These are phyloP conservation scores for Schizaphis graminum DNA, from an alignment of 2,888 invertebrate species.

Conservation along the genomic window DNA sequence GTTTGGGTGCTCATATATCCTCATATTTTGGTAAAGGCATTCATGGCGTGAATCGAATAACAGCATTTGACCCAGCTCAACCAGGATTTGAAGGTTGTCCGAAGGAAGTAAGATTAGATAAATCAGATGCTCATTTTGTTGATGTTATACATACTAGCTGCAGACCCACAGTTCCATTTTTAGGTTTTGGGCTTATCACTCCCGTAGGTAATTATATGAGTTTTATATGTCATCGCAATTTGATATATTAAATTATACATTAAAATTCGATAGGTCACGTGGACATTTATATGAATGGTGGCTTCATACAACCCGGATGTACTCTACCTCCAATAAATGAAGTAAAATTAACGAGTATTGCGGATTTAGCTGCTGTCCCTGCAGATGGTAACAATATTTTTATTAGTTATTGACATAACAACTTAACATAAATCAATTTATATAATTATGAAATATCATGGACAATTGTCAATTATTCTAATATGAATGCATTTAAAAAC, in stretches of 20 bases:
- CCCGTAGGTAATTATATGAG: constrained; percentile 72
- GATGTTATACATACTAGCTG: constrained; percentile 78
- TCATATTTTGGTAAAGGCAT: constrained; percentile 74
- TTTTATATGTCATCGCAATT: neutral
- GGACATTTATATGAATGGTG: constrained; percentile 81
- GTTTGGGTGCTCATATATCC: constrained; percentile 77
- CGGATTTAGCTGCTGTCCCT: constrained; percentile 69
- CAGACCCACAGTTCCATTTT: constrained; percentile 72
- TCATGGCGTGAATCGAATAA: constrained; percentile 73
- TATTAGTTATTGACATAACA: neutral
- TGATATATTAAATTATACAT: neutral
- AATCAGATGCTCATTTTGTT: constrained; percentile 75
- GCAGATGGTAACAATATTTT: constrained; percentile 68
- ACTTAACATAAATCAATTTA: neutral
- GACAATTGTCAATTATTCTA: neutral
- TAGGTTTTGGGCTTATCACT: constrained; percentile 77
- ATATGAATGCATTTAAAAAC: neutral
- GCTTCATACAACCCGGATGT: constrained; percentile 79
- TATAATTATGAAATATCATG: neutral
- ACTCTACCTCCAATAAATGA: constrained; percentile 68
- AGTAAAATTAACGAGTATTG: constrained; percentile 68
- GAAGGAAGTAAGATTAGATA: constrained; percentile 73
- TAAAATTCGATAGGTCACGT: constrained; percentile 72
- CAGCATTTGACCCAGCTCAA: constrained; percentile 78
- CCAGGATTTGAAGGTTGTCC: constrained; percentile 75